Evolutionary conservation across 2,113 vertebrate species (phyloP).

Genomic region (Mystacornis crossleyi): DNA sequence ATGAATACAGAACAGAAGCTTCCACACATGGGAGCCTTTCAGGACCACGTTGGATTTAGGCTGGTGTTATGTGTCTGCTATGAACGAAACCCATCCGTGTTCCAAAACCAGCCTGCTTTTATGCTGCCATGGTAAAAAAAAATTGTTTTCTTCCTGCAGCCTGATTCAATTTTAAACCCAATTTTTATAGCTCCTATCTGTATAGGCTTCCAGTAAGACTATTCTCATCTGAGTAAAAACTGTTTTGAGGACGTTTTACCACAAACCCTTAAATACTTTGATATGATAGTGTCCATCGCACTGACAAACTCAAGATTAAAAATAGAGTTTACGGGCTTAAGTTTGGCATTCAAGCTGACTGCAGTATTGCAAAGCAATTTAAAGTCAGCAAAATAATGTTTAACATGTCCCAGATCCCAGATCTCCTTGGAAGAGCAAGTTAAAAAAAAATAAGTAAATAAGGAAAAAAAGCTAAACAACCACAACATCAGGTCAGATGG

Average conservation of each 20-base stretch:
- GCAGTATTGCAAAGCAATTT: constrained; percentile 56
- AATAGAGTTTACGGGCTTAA: constrained; percentile 66
- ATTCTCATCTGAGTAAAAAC: constrained; percentile 59
- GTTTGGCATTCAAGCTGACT: constrained; percentile 35
- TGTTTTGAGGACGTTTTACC: constrained; percentile 66
- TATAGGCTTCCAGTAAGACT: constrained; percentile 64
- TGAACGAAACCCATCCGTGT: not conserved
- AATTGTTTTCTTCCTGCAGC: constrained; percentile 50
- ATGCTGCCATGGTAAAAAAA: not conserved
- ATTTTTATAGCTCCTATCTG: constrained; percentile 63
- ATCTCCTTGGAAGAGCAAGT: constrained; percentile 25
- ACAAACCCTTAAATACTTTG: constrained; percentile 63
- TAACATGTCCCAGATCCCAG: not conserved
- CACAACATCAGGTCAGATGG: constrained; percentile 31
- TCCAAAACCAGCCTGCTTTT: constrained; percentile 35
- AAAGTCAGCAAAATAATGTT: constrained; percentile 59
- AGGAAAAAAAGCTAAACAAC: not conserved
- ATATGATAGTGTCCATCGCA: constrained; percentile 61
- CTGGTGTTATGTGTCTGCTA: not conserved
- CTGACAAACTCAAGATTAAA: constrained; percentile 62
- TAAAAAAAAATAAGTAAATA: not conserved
- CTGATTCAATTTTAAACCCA: constrained; percentile 48
- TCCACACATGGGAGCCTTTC: not conserved
- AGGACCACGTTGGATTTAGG: not conserved
- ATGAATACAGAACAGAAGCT: not conserved